phyloP scores from a whole-genome alignment of 2,888 invertebrate species.

The Acanthoscelides obtectus region DNA sequence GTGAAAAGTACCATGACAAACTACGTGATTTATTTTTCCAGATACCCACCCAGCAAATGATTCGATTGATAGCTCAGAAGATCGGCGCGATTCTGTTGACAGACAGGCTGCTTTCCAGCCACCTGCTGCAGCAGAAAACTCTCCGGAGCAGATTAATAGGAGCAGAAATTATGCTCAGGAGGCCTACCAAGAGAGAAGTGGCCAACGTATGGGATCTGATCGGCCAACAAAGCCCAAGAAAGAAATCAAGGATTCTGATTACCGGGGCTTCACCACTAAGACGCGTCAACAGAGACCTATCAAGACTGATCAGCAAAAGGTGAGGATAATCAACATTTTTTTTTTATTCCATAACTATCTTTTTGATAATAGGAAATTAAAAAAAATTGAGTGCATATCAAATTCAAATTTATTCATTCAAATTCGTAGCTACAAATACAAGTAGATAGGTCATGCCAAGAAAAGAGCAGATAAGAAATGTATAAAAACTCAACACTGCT shows the following conservation, averaged over 20 bases:
- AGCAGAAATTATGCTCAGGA: background rate
- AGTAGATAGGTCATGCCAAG: no score
- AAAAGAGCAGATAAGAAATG: no score
- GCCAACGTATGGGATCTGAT: slow-evolving; percentile 16
- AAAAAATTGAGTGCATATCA: no score
- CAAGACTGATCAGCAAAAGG: slow-evolving; percentile 31
- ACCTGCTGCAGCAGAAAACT: background rate
- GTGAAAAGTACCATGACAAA: no score
- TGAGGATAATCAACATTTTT: background rate
- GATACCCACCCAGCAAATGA: background rate
- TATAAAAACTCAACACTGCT: no score
- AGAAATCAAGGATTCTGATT: slow-evolving; percentile 43
- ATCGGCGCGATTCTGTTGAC: background rate
- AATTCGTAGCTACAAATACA: no score
- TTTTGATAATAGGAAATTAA: no score
- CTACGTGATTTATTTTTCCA: background rate
- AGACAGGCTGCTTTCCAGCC: background rate
- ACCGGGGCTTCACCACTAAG: slow-evolving; percentile 43
- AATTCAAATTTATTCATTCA: no score
- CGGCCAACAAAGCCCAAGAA: slow-evolving; percentile 35
- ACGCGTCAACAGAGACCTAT: slow-evolving; percentile 35
- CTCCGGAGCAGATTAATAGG: slow-evolving; percentile 5
- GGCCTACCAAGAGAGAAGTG: background rate
- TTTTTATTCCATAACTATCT: no score
- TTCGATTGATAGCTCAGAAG: background rate